Conservation (phyloP, 2,797 vertebrate species). For the Pelodytes ibericus region DNA sequence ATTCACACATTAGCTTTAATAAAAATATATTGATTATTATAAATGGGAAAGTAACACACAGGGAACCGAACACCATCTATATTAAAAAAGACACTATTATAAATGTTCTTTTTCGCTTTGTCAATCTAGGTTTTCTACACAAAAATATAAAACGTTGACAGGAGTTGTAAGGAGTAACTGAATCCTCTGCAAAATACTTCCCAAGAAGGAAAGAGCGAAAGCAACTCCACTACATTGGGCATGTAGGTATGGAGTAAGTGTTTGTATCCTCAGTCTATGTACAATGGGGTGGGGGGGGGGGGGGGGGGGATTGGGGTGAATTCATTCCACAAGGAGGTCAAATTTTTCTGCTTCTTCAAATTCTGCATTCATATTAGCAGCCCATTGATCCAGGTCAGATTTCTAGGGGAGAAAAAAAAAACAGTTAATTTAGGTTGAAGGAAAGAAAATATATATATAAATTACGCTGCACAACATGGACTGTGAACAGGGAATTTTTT, state of each 20-base stretch:
- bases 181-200: background rate
- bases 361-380: slow-evolving; percentile 76
- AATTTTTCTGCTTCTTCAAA: slow-evolving; percentile 79
- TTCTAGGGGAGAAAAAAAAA: slow-evolving; percentile 59
- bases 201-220: background rate
- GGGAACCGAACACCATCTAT: too few relatives aligned
- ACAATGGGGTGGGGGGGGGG: slow-evolving; percentile 5
- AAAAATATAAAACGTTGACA: background rate
- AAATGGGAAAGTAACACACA: background rate
- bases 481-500: too few relatives aligned
- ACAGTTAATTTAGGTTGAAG: too few relatives aligned
- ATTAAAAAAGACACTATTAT: too few relatives aligned
- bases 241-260: background rate
- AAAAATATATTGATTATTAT: background rate
- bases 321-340: slow-evolving; percentile 74
- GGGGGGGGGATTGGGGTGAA: background rate
- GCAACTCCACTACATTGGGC: background rate
- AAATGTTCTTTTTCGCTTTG: background rate
- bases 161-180: background rate
- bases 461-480: too few relatives aligned
- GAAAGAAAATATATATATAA: too few relatives aligned
- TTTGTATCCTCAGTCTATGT: slow-evolving; percentile 24
- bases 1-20: background rate
- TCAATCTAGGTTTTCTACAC: background rate
- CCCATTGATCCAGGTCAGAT: slow-evolving; percentile 74